Base-by-base conservation (phyloP, 2,888 invertebrate species). In the Sesia bembeciformis region DNA sequence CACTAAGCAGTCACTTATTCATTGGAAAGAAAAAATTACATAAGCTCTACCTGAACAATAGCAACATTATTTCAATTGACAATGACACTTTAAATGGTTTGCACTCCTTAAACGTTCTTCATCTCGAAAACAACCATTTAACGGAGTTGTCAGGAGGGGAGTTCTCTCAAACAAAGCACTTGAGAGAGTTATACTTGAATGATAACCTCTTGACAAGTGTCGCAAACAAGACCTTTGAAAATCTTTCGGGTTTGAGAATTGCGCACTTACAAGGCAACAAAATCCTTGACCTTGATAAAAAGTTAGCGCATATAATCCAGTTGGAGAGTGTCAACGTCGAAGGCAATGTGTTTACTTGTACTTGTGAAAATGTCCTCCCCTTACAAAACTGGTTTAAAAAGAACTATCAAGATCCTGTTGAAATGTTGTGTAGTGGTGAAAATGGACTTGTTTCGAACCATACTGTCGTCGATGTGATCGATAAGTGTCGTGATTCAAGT, bases 11-110 rank as follows among this genome's bases (percentile, higher is more conserved):
- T 76, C 95, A 96, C 81, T 91, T 94, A 64, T 96, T 97, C 78
- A 94, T 96, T 67, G 96, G 95, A 4, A 94, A 95, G 79, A 95
- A 95, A 76, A 94, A 94, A 73, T 87, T 96, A 60, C 93, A 94
- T 70, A 93, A 94, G 63, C 89, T 96, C 52, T 95, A 92, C 78
- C 87, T 96, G 56, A 96, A 96, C 76, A 93, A 93, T 77, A 94
- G 94, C 74, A 93, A 94, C 63, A 93, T 96, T 57, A 90, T 90
- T 49, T 91, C 91, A 7, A 91, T 96, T 58, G 93, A 94, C 74
- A 95, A 95, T 78, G 92, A 94, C 58, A 95, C 95, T 41, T 94
- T 96, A 69, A 95, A 95, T 76, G 95, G 95, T 38, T 91, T 94
- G 53, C 92, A 92, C 67, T 92, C 93, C 39, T 86, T 95, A 55